Evolutionary conservation across 92 coral and sea anemone species (phyloP).

Genomic region (Heteractis magnifica): DNA sequence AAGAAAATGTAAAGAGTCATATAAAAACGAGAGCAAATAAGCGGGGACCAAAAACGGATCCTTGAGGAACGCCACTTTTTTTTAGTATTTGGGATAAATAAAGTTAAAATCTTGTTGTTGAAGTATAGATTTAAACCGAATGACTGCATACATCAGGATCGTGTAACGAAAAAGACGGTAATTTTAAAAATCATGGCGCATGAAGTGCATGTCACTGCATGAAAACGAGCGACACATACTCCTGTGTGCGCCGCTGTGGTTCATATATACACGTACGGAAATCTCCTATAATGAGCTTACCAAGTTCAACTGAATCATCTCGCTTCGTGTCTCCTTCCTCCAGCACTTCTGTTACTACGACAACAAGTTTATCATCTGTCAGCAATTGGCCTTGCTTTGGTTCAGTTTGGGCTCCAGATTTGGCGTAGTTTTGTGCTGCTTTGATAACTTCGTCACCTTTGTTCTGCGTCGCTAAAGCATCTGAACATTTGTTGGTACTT

Average conservation of each 20-base stretch:
- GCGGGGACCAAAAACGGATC: background rate
- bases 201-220: too few species aligned
- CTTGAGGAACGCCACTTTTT: background rate
- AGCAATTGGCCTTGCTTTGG: background rate
- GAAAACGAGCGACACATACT: too few species aligned
- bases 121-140: too few species aligned
- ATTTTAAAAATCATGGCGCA: too few species aligned
- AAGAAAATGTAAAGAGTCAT: background rate
- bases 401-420: slow-evolving; percentile 31
- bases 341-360: slow-evolving; percentile 3
- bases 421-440: slow-evolving; percentile 31
- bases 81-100: too few species aligned
- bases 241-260: too few species aligned
- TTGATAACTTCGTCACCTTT: slow-evolving; percentile 18
- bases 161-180: too few species aligned
- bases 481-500: background rate
- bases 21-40: background rate
- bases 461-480: background rate
- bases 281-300: background rate
- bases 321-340: background rate
- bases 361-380: background rate
- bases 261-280: too few species aligned
- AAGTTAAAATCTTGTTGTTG: too few species aligned
- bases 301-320: background rate
- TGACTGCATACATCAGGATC: too few species aligned